A percentile compares a stretch with the other conserved stretches of the same genome.
Conservation (phyloP, 2,113 vertebrate genomes). For the Sclerurus mexicanus region DNA sequence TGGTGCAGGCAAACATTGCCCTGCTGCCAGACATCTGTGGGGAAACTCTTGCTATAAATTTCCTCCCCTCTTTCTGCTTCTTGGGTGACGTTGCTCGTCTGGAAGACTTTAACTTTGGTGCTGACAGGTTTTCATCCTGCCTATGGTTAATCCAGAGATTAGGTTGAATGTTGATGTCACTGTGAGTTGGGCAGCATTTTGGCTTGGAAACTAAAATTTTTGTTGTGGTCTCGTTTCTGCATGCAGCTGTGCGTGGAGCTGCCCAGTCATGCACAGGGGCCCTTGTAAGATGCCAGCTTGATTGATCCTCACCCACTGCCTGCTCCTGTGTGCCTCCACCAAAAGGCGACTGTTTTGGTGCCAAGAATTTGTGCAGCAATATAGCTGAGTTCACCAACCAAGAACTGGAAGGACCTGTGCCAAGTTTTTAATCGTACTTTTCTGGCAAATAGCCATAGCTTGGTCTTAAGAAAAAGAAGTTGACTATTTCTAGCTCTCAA, state of each 20-base stretch:
- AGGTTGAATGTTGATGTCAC: not conserved
- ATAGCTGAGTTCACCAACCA: not conserved
- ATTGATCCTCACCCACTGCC: conserved; percentile 6
- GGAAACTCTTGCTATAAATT: not conserved
- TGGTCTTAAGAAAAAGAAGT: not conserved
- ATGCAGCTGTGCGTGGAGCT: not conserved
- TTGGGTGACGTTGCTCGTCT: accelerated
- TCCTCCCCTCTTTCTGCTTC: not conserved
- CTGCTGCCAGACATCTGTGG: not conserved
- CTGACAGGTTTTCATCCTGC: not conserved
- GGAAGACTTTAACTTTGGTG: not conserved
- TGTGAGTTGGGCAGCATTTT: not conserved
- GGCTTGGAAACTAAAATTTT: not conserved
- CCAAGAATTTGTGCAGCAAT: conserved; percentile 9
- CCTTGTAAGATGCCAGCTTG: not conserved
- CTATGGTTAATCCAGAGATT: not conserved
- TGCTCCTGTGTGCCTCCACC: not conserved
- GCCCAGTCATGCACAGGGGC: not conserved
- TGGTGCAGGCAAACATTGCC: not conserved
- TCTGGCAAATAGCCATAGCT: conserved; percentile 17
- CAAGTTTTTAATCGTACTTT: conserved; percentile 48
- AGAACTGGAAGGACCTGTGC: not conserved
- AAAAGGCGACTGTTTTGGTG: not conserved
- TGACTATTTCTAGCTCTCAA: not conserved
- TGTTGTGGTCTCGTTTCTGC: not conserved